Base-by-base conservation (phyloP, 2,113 vertebrate species). In the Ammodytes marinus region DNA sequence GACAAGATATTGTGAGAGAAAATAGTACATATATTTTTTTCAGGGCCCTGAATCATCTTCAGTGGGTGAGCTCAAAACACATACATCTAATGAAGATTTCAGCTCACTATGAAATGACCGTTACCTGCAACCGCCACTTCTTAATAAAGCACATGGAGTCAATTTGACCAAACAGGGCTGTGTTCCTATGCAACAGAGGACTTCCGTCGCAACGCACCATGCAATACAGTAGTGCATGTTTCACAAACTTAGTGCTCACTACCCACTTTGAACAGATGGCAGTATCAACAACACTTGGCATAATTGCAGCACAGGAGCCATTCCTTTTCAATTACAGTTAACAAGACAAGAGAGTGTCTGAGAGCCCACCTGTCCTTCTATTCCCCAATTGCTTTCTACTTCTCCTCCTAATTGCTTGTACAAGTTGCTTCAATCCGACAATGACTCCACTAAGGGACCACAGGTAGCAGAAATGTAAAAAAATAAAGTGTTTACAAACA, bases 251-350 rank as follows among this genome's bases (percentile, higher is more conserved):
- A 19, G 19, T 14, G 45, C 43, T 60, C 59, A 55, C 69, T 27
- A 17, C 65, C 47, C 68, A 14, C 47, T 74, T 50, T 50, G 70
- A 91, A 81, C 91, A 93, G 91, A 94, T 90, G 91, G 86, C 47
- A 54, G n/a, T 40, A 76, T 60, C 57, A 79, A 54, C 37, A 81
- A 52, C 65, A 66, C 72, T 35, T 8, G 15, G 64, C 65, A 61
- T 82, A 84, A 88, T 87, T 87, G 82, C 86, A 88, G 78, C 64
- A 66, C 40, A 61, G 49, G 58, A 90, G 70, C 47, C 37, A 53
- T 67, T 90, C 35, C 63, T 87, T 88, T 91, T 79, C 40, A 88
- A 88, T 92, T 86, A 88, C 65, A 69, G 63, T 37, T 77, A 90
- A 92, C 77, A 78, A 91, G 83, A 90, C 74, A 71, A 80, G 73